Conservation (phyloP, 2,888 invertebrate species). For the Plebejus anna region DNA sequence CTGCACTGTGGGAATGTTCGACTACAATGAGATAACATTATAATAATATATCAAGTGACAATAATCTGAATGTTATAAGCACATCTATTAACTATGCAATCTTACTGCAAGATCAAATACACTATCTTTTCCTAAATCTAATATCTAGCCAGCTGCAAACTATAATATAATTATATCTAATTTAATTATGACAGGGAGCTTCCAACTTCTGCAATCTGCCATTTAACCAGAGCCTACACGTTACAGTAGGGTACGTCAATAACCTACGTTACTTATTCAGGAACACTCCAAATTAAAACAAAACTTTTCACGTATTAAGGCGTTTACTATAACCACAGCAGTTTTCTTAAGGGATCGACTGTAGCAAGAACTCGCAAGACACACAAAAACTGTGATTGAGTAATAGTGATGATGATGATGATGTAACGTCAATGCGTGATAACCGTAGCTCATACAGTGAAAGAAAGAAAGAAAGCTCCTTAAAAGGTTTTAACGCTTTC, state of each 20-base stretch:
- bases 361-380: neutral
- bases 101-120: too few species aligned
- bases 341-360: neutral
- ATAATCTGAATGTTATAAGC: neutral
- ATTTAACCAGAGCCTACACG: too few species aligned
- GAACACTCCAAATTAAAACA: neutral
- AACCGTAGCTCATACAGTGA: neutral
- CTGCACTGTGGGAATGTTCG: constrained; percentile 16
- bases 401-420: neutral
- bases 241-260: too few species aligned
- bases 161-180: too few species aligned
- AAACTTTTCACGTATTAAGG: neutral
- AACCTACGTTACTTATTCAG: neutral
- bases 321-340: neutral
- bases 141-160: neutral
- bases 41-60: neutral
- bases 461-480: neutral
- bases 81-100: neutral
- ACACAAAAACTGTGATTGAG: neutral
- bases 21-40: constrained; percentile 6
- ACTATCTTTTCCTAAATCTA: too few species aligned
- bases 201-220: too few species aligned
- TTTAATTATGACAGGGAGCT: too few species aligned
- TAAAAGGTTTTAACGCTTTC: constrained; percentile 14
- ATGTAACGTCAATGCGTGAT: neutral